A percentile compares a stretch with the other conserved stretches of the same genome.
Evolutionary conservation across 1,140 invertebrate genomes (phyloP).

Genomic region (Galleria mellonella): DNA sequence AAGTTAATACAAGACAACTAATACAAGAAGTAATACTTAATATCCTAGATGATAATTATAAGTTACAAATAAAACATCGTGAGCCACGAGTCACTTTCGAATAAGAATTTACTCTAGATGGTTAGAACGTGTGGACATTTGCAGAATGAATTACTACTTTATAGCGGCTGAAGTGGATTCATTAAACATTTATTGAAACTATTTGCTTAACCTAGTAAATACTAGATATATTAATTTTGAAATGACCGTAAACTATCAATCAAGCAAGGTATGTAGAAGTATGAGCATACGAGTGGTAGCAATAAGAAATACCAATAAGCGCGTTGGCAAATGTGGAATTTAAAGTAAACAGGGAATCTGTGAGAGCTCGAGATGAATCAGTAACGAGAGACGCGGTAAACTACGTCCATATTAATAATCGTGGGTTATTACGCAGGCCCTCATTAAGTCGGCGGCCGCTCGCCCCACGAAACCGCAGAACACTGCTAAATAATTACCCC

Average conservation of each 20-base stretch:
- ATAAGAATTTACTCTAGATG: slow-evolving; percentile 38
- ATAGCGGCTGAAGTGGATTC: slow-evolving; percentile 8
- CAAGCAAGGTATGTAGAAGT: no score
- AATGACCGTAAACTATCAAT: background rate
- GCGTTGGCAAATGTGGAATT: background rate
- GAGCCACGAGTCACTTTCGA: slow-evolving; percentile 40
- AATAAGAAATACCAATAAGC: no score
- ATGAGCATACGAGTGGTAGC: no score
- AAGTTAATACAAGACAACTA: no score
- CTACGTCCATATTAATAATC: slow-evolving; percentile 61
- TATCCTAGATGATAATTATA: no score
- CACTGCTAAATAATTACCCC: slow-evolving; percentile 63
- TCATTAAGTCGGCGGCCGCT: slow-evolving; percentile 49
- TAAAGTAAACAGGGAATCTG: slow-evolving; percentile 21
- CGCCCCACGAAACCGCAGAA: slow-evolving; percentile 57
- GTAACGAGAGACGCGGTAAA: slow-evolving; percentile 47
- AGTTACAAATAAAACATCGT: slow-evolving; percentile 31
- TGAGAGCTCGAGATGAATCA: slow-evolving; percentile 11
- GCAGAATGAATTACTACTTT: slow-evolving; percentile 11
- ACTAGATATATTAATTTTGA: background rate
- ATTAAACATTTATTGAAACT: slow-evolving; percentile 13
- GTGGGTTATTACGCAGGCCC: slow-evolving; percentile 47
- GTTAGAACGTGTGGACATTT: slow-evolving; percentile 39
- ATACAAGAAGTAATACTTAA: no score
- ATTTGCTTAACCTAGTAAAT: background rate